phyloP scores from a whole-genome alignment of 2,888 invertebrate species.

The Mesodorylaimus sp. region DNA sequence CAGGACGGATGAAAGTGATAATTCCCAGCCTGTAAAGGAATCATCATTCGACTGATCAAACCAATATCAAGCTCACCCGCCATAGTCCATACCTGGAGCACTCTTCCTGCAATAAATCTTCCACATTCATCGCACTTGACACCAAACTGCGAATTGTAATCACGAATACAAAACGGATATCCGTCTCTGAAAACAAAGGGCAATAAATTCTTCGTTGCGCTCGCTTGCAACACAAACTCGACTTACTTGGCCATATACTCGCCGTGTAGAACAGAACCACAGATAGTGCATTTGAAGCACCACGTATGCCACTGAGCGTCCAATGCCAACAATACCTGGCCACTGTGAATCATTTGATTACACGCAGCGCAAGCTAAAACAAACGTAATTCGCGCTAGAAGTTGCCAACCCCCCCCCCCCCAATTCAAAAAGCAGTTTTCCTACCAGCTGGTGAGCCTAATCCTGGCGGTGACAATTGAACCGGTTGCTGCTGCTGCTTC shows the following conservation, averaged over 20 bases:
- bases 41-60: neutral
- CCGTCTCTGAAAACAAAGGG: constrained; percentile 46
- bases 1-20: constrained; percentile 91
- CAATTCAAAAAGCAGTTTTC: neutral
- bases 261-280: constrained; percentile 65
- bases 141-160: constrained; percentile 78
- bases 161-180: constrained; percentile 77
- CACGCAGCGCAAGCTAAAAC: constrained; percentile 58
- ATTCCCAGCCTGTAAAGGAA: constrained; percentile 53
- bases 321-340: constrained; percentile 71
- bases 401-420: neutral
- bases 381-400: neutral
- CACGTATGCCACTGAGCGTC: constrained; percentile 88
- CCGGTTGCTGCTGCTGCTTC: neutral
- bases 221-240: neutral
- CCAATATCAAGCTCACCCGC: neutral
- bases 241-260: constrained; percentile 53
- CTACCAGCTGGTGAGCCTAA: neutral
- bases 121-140: constrained; percentile 84
- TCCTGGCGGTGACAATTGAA: neutral
- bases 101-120: constrained; percentile 78
- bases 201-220: neutral
- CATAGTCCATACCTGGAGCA: constrained; percentile 41
- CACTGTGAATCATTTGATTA: constrained; percentile 64
- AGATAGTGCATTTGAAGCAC: constrained; percentile 77